A percentile compares a stretch with the other conserved stretches of the same genome.
phyloP scores from a whole-genome alignment of 23 tunicate genomes.

The Halocynthia aurantium region DNA sequence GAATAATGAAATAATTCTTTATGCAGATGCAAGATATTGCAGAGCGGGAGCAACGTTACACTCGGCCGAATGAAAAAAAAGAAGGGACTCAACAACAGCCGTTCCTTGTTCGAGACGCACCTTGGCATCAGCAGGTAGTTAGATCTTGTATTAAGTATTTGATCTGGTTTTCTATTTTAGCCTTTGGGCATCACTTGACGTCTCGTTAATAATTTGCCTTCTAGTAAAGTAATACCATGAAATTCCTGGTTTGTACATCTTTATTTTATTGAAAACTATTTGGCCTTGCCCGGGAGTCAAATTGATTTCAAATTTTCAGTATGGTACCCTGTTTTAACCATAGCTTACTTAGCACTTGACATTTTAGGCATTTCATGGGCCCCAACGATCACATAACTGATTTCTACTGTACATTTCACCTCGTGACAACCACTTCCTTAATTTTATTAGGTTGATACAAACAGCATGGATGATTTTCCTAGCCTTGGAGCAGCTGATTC shows the following conservation, averaged over 20 bases:
- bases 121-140: slow-evolving; percentile 89
- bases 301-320: no score
- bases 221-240: background rate
- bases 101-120: slow-evolving; percentile 80
- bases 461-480: slow-evolving; percentile 96
- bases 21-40: slow-evolving; percentile 88
- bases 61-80: background rate
- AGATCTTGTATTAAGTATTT: background rate
- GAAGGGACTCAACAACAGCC: slow-evolving; percentile 1
- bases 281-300: no score
- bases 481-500: slow-evolving; percentile 45
- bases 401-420: no score
- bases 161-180: background rate
- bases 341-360: background rate
- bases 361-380: background rate
- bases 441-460: slow-evolving; percentile 68
- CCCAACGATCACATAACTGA: background rate
- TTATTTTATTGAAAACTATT: no score
- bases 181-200: background rate
- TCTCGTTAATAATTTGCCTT: background rate
- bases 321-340: no score
- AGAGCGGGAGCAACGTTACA: slow-evolving; percentile 85
- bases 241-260: no score
- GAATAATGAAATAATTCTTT: no score
- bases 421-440: background rate